A percentile compares a stretch with the other conserved stretches of the same genome.
These are phyloP conservation scores for Pteropus alecto DNA, from an alignment of 2,113 vertebrate genomes.

Conservation along the genomic window DNA sequence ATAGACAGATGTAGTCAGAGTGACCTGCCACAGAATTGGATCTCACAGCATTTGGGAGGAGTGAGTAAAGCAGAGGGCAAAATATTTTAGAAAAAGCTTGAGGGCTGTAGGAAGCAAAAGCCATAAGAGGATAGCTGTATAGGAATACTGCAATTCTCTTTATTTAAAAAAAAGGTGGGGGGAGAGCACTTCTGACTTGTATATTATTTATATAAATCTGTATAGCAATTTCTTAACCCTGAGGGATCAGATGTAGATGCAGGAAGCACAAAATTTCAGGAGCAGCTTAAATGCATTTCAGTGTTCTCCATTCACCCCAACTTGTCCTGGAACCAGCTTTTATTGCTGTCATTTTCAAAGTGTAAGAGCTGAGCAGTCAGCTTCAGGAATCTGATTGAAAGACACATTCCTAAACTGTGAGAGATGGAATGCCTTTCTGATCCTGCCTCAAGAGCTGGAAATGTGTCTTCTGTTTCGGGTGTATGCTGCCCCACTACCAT, in stretches of 20 bases:
- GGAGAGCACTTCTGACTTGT: neutral
- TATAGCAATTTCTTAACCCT: neutral
- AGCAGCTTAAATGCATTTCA: neutral
- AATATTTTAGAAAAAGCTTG: neutral
- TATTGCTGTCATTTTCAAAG: neutral
- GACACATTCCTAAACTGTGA: neutral
- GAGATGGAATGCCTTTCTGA: neutral
- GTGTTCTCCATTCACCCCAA: neutral
- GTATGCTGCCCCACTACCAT: neutral
- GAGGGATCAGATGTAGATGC: neutral
- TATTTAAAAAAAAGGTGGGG: neutral
- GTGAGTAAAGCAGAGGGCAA: neutral
- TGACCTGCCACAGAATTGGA: neutral
- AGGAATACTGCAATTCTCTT: neutral
- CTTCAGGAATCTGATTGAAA: neutral
- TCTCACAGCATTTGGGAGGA: neutral
- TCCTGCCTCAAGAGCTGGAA: neutral
- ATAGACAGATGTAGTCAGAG: neutral
- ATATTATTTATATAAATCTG: neutral
- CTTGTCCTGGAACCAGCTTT: neutral
- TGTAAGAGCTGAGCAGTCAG: neutral
- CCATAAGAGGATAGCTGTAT: neutral
- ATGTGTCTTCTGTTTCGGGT: neutral
- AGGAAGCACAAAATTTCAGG: neutral
- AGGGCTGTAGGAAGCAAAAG: neutral